Percentiles rank a stretch among this genome's conserved stretches.
Conservation (phyloP, 2,113 vertebrate genomes). For the Corythornis cristatus region DNA sequence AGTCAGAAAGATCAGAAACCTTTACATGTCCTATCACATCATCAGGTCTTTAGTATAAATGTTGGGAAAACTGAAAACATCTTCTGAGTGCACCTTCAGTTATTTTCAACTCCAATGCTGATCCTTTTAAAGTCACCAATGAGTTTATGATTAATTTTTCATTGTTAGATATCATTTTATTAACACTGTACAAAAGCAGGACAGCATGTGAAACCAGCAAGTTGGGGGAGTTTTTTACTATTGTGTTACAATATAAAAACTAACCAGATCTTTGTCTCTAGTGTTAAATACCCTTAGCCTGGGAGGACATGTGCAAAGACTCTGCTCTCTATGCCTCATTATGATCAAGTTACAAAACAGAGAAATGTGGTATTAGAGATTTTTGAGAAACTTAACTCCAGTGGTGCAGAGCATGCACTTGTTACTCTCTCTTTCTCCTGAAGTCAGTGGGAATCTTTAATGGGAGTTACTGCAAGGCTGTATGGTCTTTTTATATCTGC, state of each 20-base stretch:
- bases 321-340: neutral
- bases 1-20: neutral
- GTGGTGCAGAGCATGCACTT: neutral
- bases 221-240: neutral
- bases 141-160: neutral
- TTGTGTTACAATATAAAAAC: neutral
- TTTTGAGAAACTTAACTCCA: neutral
- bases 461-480: neutral
- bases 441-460: slow-evolving; percentile 15
- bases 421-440: neutral
- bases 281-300: neutral
- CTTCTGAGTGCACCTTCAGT: neutral
- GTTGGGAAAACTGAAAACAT: neutral
- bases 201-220: neutral
- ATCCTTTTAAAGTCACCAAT: neutral
- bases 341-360: slow-evolving; percentile 11
- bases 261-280: slow-evolving; percentile 2
- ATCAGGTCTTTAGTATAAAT: neutral
- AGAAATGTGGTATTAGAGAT: neutral
- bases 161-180: slow-evolving; percentile 7
- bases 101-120: neutral
- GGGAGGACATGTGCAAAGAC: neutral
- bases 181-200: neutral
- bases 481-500: neutral
- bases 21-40: neutral